Evolutionary conservation across 2,888 invertebrate genomes (phyloP), one percentile per base, ranked within the genome.

Genomic region (Agelastica alni): DNA sequence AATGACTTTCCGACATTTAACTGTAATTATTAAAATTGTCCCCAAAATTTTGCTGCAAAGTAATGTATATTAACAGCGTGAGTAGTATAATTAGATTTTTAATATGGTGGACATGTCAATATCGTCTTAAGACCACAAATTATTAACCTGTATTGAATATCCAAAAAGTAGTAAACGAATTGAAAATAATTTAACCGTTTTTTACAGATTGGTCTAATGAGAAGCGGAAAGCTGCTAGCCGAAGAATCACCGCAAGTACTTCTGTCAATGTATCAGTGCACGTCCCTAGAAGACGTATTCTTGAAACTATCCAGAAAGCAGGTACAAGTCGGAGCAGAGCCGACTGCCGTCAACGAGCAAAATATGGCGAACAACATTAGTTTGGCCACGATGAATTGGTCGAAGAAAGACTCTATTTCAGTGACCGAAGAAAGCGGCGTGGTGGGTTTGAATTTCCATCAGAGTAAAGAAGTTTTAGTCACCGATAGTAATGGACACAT

Each of bases 231-330:
- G 48, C 81, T 96, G 42, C 78, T 96, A 67, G 96, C 96, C 1
- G 96, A 96, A 79, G 91, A 94, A 75, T 89, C 89, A 9, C 96
- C 96, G 0, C 87, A 89, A 62, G 86, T 87, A 9, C 82, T 96
- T 34, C 81, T 96, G 42, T 83, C 88, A 41, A 88, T 90, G 83
- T 93, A 93, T 79, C 86, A 85, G 70, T 92, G 92, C 73, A 83
- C 86, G 58, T 88, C 89, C 9, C 79, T 96, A 4, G 96, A 96
- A 76, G 94, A 94, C 66, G 95, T 96, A 2, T 96, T 96, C 79
- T 82, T 96, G 51, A 93, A 93, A 77, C 80, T 96, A 12, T 91
- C 91, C 18, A 82, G 92, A 68, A 87, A 88, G 70, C 91, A 93
- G 76, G 87, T 85, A 61, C 85, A 85, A 78, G 79, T 59, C 3